Percentiles rank a stretch among this genome's conserved stretches.
Evolutionary conservation across 2,113 vertebrate species (phyloP).

Genomic region (Anoplopoma fimbria): DNA sequence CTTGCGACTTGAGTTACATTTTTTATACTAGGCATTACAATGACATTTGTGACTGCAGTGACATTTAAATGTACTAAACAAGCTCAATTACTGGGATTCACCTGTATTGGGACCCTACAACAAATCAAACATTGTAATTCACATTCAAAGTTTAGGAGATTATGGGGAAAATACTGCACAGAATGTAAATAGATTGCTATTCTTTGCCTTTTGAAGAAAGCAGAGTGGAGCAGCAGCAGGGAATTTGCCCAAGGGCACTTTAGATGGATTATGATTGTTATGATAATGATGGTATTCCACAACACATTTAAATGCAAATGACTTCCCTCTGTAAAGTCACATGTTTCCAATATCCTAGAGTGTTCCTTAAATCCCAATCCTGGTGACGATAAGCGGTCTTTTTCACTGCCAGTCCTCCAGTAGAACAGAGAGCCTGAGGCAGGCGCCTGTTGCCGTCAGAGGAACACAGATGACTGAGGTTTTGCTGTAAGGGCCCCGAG

Average conservation of each 20-base stretch:
- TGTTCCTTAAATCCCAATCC: not conserved
- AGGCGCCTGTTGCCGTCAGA: not conserved
- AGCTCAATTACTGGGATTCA: not conserved
- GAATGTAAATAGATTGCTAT: not conserved
- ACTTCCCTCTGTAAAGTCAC: not conserved
- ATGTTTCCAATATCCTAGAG: not conserved
- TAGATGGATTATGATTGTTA: not conserved
- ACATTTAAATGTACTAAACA: not conserved
- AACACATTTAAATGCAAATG: not conserved
- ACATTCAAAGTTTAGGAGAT: not conserved
- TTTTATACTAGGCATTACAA: not conserved
- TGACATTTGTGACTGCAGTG: not conserved
- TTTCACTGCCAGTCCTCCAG: not conserved
- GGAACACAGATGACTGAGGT: too few relatives aligned
- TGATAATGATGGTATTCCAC: not conserved
- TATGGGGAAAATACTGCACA: not conserved
- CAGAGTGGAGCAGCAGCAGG: not conserved
- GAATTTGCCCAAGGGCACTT: not conserved
- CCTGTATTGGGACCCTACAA: not conserved
- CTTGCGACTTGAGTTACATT: not conserved
- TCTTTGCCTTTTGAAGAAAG: not conserved
- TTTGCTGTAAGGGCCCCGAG: not conserved
- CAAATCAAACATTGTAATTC: not conserved
- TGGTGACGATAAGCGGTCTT: not conserved
- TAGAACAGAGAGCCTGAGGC: not conserved